Percentiles rank a stretch among this genome's conserved stretches.
These are phyloP conservation scores for Catostomus latipinnis DNA, from an alignment of 2,797 vertebrate species.

Conservation along the genomic window DNA sequence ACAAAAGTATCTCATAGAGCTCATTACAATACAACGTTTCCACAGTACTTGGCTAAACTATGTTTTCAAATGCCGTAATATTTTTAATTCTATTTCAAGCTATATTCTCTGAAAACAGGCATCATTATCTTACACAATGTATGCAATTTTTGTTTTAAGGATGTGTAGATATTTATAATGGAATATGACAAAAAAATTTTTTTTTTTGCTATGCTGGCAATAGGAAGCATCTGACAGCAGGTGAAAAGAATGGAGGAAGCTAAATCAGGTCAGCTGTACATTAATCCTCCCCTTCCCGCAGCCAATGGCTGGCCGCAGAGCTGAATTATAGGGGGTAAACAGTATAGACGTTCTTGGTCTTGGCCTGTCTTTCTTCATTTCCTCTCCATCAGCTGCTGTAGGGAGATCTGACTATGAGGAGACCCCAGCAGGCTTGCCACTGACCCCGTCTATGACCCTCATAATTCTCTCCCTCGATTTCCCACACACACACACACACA, in stretches of 20 bases:
- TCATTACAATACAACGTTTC: too few relatives aligned
- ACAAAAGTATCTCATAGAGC: too few relatives aligned
- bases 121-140: too few relatives aligned
- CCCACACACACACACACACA: not conserved
- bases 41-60: too few relatives aligned
- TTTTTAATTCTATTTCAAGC: too few relatives aligned
- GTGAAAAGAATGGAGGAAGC: not conserved
- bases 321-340: constrained; percentile 44
- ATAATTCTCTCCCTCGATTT: constrained; percentile 11
- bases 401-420: constrained; percentile 24
- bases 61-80: too few relatives aligned
- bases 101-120: too few relatives aligned
- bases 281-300: not conserved
- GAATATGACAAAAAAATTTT: not conserved
- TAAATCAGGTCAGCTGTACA: constrained; percentile 44
- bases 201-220: too few relatives aligned
- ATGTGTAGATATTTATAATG: too few relatives aligned
- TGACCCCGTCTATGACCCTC: constrained; percentile 11
- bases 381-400: constrained; percentile 17
- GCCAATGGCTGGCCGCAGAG: constrained; percentile 6
- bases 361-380: constrained; percentile 44
- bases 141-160: too few relatives aligned
- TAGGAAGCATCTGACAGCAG: not conserved
- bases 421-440: constrained; percentile 6
- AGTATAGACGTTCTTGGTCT: constrained; percentile 16